A percentile compares a stretch with the other conserved stretches of the same genome.
phyloP scores from a whole-genome alignment of 2,888 invertebrate species.

The Drosophila kambysellisi region DNA sequence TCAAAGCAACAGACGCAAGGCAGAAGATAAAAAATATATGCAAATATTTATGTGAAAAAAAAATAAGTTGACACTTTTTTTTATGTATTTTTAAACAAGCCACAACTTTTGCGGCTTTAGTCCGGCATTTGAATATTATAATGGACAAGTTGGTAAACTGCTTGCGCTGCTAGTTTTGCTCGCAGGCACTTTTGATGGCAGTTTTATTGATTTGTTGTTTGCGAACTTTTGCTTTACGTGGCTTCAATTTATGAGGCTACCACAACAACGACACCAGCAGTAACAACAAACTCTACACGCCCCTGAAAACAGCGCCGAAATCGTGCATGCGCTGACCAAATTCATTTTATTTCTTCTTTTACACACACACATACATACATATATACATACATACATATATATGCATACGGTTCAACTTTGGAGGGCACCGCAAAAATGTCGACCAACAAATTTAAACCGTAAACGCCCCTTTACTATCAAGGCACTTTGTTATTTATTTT shows the following conservation, averaged over 20 bases:
- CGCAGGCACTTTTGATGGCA: slow-evolving; percentile 62
- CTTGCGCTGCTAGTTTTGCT: slow-evolving; percentile 58
- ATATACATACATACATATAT: neutral
- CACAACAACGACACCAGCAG: slow-evolving; percentile 41
- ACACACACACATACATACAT: slow-evolving; percentile 22
- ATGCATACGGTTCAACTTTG: slow-evolving; percentile 49
- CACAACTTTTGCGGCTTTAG: slow-evolving; percentile 30
- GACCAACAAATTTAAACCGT: slow-evolving; percentile 61
- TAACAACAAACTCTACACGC: slow-evolving; percentile 32
- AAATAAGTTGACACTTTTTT: slow-evolving; percentile 2
- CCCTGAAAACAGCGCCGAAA: slow-evolving; percentile 69
- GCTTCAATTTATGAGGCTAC: slow-evolving; percentile 64
- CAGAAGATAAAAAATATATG: slow-evolving; percentile 12
- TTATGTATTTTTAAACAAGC: neutral
- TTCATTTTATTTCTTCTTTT: slow-evolving; percentile 45
- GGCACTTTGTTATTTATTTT: slow-evolving; percentile 56
- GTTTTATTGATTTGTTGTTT: slow-evolving; percentile 75
- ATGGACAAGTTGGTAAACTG: slow-evolving; percentile 43
- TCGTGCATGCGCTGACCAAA: slow-evolving; percentile 70
- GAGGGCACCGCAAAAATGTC: slow-evolving; percentile 63
- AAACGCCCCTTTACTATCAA: slow-evolving; percentile 54
- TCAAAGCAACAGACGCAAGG: slow-evolving; percentile 9
- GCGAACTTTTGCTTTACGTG: slow-evolving; percentile 60
- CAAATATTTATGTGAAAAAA: slow-evolving; percentile 11
- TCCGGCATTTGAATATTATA: slow-evolving; percentile 25